These are phyloP conservation scores for Acrobasis consociella DNA, from an alignment of 2,888 invertebrate species.

Conservation along the genomic window DNA sequence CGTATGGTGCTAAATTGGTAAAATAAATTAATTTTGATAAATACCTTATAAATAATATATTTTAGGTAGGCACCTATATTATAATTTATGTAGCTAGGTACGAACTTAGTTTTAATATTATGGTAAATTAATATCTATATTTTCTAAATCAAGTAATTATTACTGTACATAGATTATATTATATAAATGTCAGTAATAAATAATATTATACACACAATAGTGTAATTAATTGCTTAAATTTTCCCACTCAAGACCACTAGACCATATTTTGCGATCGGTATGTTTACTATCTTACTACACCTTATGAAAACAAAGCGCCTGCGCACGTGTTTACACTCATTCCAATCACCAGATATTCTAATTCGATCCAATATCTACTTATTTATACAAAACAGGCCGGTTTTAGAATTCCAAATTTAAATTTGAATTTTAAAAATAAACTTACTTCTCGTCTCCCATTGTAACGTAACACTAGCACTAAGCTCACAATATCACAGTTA, in stretches of 20 bases:
- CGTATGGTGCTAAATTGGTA: too few relatives aligned
- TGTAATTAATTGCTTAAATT: background rate
- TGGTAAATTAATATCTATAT: too few relatives aligned
- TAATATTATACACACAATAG: too few relatives aligned
- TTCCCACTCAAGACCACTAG: background rate
- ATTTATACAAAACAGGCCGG: background rate
- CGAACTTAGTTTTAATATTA: too few relatives aligned
- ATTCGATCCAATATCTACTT: background rate
- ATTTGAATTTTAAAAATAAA: constrained; percentile 31
- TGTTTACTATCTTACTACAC: background rate
- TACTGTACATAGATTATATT: too few relatives aligned
- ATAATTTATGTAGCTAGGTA: too few relatives aligned
- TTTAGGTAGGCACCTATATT: too few relatives aligned
- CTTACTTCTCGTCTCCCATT: constrained; percentile 71
- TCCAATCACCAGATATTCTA: background rate
- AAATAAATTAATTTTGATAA: too few relatives aligned
- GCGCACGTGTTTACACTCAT: background rate
- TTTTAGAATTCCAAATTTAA: background rate
- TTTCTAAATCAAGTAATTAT: too few relatives aligned
- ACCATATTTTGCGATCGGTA: background rate
- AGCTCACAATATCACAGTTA: constrained; percentile 60
- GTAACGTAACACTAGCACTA: constrained; percentile 39
- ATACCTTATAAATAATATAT: too few relatives aligned
- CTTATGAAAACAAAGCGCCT: background rate
- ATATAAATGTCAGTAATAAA: too few relatives aligned